Conservation (phyloP, 2,888 invertebrate species). For the Cataglyphis altisquamis region DNA sequence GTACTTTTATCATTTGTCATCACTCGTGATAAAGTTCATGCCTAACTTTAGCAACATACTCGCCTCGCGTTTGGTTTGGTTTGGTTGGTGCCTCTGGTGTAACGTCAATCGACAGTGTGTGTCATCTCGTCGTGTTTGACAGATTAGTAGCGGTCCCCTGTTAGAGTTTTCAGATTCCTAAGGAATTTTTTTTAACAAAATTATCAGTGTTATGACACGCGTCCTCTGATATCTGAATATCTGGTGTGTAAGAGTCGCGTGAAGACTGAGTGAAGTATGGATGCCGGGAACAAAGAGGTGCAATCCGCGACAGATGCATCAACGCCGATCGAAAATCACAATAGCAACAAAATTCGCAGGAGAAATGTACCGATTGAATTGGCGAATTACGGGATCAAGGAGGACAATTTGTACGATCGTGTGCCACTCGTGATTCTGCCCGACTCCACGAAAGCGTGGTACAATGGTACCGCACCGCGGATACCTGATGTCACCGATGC, state of each 20-base stretch:
- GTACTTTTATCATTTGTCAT: not conserved
- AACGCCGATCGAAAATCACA: conserved; percentile 68
- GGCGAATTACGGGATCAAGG: conserved; percentile 37
- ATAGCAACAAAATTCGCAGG: conserved; percentile 70
- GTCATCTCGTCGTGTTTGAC: conserved; percentile 62
- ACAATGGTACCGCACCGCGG: conserved; percentile 71
- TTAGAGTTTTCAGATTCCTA: not conserved
- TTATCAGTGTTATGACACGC: conserved; percentile 56
- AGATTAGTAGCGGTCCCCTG: conserved; percentile 32
- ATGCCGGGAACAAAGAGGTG: conserved; percentile 61
- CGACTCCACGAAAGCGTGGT: conserved; percentile 65
- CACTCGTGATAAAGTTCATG: not conserved
- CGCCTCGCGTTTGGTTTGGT: too few relatives aligned
- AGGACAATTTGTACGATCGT: conserved; percentile 11
- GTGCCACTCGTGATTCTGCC: conserved; percentile 60
- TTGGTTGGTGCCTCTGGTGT: not conserved
- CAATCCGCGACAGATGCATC: conserved; percentile 51
- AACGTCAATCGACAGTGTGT: not conserved
- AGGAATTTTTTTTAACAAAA: conserved; percentile 48
- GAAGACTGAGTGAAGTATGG: conserved; percentile 51
- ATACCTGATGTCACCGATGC: conserved; percentile 71
- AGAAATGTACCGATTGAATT: conserved; percentile 70
- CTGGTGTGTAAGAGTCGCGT: conserved; percentile 54
- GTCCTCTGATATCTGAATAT: conserved; percentile 5
- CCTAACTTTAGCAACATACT: not conserved